These are phyloP conservation scores for Epirrita christyi DNA, from an alignment of 2,888 invertebrate genomes.

Conservation along the genomic window DNA sequence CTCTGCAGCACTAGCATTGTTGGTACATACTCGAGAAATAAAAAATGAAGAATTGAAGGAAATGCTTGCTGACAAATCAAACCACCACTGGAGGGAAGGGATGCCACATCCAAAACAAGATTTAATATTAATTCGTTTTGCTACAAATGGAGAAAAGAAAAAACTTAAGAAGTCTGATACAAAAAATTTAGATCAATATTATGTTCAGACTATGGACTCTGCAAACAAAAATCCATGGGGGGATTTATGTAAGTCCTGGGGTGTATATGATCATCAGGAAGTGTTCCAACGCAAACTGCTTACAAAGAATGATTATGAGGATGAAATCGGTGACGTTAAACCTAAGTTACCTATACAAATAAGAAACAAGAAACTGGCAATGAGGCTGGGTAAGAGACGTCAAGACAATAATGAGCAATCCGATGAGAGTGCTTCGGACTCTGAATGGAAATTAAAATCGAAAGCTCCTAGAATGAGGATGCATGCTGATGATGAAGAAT, in stretches of 20 bases:
- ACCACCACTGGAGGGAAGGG: constrained; percentile 91
- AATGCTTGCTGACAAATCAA: constrained; percentile 79
- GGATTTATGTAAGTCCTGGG: constrained; percentile 88
- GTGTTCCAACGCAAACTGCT: constrained; percentile 68
- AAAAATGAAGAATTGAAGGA: constrained; percentile 65
- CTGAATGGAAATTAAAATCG: constrained; percentile 85
- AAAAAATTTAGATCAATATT: constrained; percentile 49
- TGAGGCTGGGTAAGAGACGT: constrained; percentile 67
- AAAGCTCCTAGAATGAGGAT: constrained; percentile 92
- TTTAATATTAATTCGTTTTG: constrained; percentile 90
- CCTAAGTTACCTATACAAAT: constrained; percentile 54
- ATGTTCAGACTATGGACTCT: constrained; percentile 57
- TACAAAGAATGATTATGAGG: constrained; percentile 57
- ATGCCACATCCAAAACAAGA: constrained; percentile 87
- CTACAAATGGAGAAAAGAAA: constrained; percentile 89
- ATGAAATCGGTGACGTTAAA: constrained; percentile 52
- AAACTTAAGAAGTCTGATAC: constrained; percentile 76
- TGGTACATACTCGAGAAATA: constrained; percentile 83
- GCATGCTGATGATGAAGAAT: constrained; percentile 95
- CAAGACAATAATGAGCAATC: constrained; percentile 53
- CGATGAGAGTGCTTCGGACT: constrained; percentile 78
- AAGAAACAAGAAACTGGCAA: constrained; percentile 70
- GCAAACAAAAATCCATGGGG: constrained; percentile 89
- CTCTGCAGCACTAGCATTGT: constrained; percentile 85
- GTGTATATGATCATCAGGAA: constrained; percentile 86